Evolutionary conservation across 1,140 invertebrate species (phyloP).

Genomic region (Onthophagus taurus): DNA sequence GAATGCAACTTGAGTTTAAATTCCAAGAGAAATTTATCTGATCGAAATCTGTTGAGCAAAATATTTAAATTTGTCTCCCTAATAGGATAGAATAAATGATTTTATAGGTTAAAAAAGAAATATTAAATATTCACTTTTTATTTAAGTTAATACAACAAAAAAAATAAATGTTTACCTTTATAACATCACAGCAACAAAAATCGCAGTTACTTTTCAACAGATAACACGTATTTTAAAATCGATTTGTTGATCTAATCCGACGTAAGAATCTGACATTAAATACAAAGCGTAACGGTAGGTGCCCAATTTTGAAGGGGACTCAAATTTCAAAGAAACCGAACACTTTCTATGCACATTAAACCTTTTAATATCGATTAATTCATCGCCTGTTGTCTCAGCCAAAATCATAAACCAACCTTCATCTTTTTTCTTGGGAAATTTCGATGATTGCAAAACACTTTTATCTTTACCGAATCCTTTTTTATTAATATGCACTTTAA

Average conservation of each 20-base stretch:
- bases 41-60: too few relatives aligned
- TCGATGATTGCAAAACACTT: constrained; percentile 61
- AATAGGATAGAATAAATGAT: too few relatives aligned
- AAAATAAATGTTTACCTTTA: too few relatives aligned
- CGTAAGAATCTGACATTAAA: constrained; percentile 87
- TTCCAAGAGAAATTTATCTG: too few relatives aligned
- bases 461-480: constrained; percentile 34
- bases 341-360: constrained; percentile 42
- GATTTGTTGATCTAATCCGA: constrained; percentile 94
- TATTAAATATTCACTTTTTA: too few relatives aligned
- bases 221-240: too few relatives aligned
- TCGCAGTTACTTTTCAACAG: too few relatives aligned
- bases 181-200: too few relatives aligned
- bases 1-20: too few relatives aligned
- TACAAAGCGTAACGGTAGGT: constrained; percentile 70
- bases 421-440: constrained; percentile 87
- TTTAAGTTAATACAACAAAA: too few relatives aligned
- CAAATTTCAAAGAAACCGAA: constrained; percentile 27
- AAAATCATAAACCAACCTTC: constrained; percentile 92
- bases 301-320: constrained; percentile 43
- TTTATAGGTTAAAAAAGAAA: too few relatives aligned
- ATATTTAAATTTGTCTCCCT: too few relatives aligned
- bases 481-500: constrained; percentile 24
- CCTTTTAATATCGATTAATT: constrained; percentile 84
- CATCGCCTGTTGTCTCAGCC: constrained; percentile 69